These are phyloP conservation scores for Thunnus maccoyii DNA, from an alignment of 2,113 vertebrate species.

Conservation along the genomic window DNA sequence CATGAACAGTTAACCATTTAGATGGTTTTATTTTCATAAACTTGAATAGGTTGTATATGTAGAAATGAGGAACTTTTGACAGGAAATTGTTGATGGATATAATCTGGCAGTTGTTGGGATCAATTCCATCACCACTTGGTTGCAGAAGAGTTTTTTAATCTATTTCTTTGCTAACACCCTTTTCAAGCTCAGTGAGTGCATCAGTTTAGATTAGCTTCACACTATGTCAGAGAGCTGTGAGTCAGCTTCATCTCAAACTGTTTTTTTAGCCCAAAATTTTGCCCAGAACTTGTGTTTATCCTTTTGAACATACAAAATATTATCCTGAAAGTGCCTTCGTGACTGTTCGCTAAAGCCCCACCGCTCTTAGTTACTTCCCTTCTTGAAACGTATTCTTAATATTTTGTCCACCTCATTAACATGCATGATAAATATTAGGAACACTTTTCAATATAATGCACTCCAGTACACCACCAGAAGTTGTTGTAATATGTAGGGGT, in stretches of 20 bases:
- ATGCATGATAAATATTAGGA: no score
- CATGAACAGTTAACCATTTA: background rate
- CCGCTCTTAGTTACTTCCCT: background rate
- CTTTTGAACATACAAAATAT: background rate
- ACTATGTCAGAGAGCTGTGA: background rate
- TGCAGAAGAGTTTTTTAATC: background rate
- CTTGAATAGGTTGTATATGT: background rate
- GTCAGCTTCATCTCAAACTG: background rate
- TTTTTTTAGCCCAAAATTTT: background rate
- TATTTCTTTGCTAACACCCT: background rate
- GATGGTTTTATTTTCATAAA: background rate
- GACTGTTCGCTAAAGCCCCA: background rate
- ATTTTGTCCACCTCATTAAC: no score
- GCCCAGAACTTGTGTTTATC: background rate
- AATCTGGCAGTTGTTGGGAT: background rate
- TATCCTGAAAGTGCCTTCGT: background rate
- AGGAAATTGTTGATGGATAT: background rate
- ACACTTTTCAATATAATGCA: no score
- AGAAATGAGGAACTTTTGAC: background rate
- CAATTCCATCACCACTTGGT: background rate
- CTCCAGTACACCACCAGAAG: no score
- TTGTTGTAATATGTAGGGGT: no score
- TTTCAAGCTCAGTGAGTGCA: slow-evolving; percentile 19
- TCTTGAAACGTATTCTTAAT: no score
- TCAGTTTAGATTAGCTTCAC: slow-evolving; percentile 12